phyloP scores from a whole-genome alignment of 2,113 vertebrate genomes.

The Antigone vipio region DNA sequence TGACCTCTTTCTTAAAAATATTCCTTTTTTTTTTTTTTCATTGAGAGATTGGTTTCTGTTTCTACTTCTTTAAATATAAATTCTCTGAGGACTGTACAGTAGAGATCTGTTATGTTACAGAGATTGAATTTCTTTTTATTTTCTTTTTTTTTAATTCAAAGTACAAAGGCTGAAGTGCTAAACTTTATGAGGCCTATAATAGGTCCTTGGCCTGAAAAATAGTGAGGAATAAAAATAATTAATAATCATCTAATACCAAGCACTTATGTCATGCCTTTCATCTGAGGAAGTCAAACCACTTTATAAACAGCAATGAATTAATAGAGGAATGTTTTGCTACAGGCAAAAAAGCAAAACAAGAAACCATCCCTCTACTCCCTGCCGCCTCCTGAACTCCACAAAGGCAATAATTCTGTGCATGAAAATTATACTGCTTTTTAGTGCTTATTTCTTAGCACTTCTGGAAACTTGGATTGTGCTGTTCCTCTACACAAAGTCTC shows the following conservation, averaged over 20 bases:
- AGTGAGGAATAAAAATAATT: slow-evolving; percentile 44
- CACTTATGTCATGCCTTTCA: slow-evolving; percentile 46
- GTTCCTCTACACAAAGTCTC: neutral
- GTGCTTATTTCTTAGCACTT: slow-evolving; percentile 9
- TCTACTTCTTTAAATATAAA: neutral
- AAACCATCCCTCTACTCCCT: neutral
- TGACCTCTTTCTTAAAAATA: neutral
- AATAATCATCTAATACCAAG: slow-evolving; percentile 29
- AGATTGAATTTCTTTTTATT: neutral
- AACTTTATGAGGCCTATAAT: slow-evolving; percentile 28
- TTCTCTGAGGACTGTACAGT: neutral
- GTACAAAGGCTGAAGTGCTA: neutral
- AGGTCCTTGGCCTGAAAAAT: neutral
- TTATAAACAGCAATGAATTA: slow-evolving; percentile 46
- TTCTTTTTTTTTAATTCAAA: neutral
- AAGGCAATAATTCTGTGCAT: neutral
- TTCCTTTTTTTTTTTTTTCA: neutral
- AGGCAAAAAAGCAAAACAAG: slow-evolving; percentile 4
- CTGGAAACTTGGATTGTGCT: neutral
- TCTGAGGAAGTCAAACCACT: slow-evolving; percentile 49
- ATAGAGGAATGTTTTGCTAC: slow-evolving; percentile 42
- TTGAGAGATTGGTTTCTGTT: neutral
- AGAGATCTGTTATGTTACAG: neutral
- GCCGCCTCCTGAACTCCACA: neutral
- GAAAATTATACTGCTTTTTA: neutral